These are phyloP conservation scores for Agraylea sexmaculata DNA, from an alignment of 1,140 invertebrate species.

Conservation along the genomic window DNA sequence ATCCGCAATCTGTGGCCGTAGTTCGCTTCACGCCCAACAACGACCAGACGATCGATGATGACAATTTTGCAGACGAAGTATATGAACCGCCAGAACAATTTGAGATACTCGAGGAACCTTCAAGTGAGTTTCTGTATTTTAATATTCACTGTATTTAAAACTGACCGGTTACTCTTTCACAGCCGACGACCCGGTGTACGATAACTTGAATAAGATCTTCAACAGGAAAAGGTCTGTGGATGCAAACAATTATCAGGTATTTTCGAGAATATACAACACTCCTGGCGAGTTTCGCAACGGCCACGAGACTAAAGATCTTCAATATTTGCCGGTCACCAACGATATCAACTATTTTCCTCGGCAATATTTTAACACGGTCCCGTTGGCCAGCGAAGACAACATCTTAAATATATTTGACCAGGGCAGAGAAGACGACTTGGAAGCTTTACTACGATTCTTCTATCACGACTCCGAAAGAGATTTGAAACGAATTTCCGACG, in stretches of 20 bases:
- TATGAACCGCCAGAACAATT: slow-evolving; percentile 50
- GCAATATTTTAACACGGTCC: too few relatives aligned
- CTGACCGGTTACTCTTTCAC: slow-evolving; percentile 4
- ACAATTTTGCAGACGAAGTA: slow-evolving; percentile 63
- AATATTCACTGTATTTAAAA: slow-evolving; percentile 8
- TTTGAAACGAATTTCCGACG: too few relatives aligned
- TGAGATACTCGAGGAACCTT: slow-evolving; percentile 10
- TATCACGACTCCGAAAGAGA: too few relatives aligned
- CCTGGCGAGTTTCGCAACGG: slow-evolving; percentile 29
- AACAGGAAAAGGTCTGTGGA: slow-evolving; percentile 24
- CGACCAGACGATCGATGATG: slow-evolving; percentile 39
- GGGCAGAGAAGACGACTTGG: too few relatives aligned
- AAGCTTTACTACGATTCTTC: too few relatives aligned
- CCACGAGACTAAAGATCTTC: slow-evolving; percentile 24
- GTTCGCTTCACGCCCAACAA: slow-evolving; percentile 67
- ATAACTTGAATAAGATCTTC: slow-evolving; percentile 21
- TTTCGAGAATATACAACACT: slow-evolving; percentile 28
- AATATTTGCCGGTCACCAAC: too few relatives aligned
- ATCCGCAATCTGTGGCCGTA: slow-evolving; percentile 56
- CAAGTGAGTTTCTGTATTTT: slow-evolving; percentile 8
- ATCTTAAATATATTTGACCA: too few relatives aligned
- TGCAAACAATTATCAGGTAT: slow-evolving; percentile 20
- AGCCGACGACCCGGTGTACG: slow-evolving; percentile 12
- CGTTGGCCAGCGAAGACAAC: too few relatives aligned
- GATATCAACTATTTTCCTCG: too few relatives aligned